Percentiles rank a stretch among this genome's conserved stretches.
Conservation (phyloP, 1,140 invertebrate species). For the Aethina tumida region DNA sequence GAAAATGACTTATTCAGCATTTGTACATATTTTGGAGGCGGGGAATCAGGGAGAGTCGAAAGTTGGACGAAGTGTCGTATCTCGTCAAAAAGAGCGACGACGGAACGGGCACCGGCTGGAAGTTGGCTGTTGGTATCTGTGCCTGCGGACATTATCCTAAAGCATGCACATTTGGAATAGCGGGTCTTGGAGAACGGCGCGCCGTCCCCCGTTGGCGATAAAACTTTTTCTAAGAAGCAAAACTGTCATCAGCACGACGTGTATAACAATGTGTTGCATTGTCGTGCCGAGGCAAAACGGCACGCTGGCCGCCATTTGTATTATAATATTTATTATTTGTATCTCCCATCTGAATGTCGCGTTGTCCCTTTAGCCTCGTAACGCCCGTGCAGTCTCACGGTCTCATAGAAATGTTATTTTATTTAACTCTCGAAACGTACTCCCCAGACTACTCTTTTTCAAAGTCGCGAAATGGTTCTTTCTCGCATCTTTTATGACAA, state of each 20-base stretch:
- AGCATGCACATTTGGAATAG: slow-evolving; percentile 17
- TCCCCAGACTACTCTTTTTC: slow-evolving; percentile 32
- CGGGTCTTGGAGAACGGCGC: slow-evolving; percentile 4
- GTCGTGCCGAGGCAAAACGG: slow-evolving; percentile 20
- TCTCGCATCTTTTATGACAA: slow-evolving; percentile 32
- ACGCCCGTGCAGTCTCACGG: slow-evolving; percentile 18
- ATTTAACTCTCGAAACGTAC: slow-evolving; percentile 30
- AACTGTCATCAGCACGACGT: slow-evolving; percentile 33
- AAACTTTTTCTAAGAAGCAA: slow-evolving; percentile 36
- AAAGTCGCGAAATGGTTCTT: slow-evolving; percentile 27
- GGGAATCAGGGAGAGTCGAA: too few species aligned
- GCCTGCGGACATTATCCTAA: slow-evolving; percentile 16
- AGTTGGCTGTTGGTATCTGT: slow-evolving; percentile 9
- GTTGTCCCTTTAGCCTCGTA: slow-evolving; percentile 29
- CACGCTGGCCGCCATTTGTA: slow-evolving; percentile 20
- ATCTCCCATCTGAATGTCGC: slow-evolving; percentile 30
- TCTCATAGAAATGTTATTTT: slow-evolving; percentile 35
- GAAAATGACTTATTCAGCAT: too few species aligned
- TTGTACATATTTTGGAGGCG: too few species aligned
- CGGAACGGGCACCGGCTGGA: neutral
- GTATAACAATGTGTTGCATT: slow-evolving; percentile 35
- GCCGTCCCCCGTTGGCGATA: slow-evolving; percentile 22
- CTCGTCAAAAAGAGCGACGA: neutral
- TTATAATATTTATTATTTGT: slow-evolving; percentile 40
- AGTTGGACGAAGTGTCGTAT: too few species aligned